Conservation (phyloP, 2,113 vertebrate genomes). For the Centropus bengalensis region DNA sequence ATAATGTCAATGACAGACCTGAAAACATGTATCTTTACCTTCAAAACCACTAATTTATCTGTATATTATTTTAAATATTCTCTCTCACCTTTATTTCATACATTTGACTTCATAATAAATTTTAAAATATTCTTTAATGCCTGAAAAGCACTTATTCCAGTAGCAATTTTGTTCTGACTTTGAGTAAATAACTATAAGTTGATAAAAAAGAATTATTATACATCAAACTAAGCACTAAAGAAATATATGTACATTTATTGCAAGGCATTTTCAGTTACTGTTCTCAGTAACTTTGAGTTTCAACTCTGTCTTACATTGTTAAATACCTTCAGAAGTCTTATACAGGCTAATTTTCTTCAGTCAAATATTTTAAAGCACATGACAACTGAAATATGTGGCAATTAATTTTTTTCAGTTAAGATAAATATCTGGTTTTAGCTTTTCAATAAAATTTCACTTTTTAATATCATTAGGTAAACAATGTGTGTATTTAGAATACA, state of each 20-base stretch:
- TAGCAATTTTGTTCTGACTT: background rate
- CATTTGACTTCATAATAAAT: background rate
- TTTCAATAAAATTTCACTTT: background rate
- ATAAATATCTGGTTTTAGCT: background rate
- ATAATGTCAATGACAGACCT: background rate
- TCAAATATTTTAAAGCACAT: background rate
- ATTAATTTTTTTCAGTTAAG: background rate
- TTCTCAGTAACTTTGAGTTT: background rate
- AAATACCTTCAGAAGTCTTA: background rate
- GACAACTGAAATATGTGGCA: fast-evolving
- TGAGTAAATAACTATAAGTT: background rate
- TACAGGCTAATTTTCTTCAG: background rate
- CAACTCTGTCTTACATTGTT: background rate
- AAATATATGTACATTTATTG: background rate
- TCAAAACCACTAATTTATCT: background rate
- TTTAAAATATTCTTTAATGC: background rate
- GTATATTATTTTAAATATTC: background rate
- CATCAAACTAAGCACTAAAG: background rate
- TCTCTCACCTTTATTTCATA: background rate
- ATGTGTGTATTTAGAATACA: background rate
- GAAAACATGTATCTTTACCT: background rate
- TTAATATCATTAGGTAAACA: background rate
- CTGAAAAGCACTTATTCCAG: background rate
- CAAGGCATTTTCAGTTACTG: background rate
- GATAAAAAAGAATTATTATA: background rate